Conservation (phyloP, 2,113 vertebrate genomes). For the Candoia aspera region DNA sequence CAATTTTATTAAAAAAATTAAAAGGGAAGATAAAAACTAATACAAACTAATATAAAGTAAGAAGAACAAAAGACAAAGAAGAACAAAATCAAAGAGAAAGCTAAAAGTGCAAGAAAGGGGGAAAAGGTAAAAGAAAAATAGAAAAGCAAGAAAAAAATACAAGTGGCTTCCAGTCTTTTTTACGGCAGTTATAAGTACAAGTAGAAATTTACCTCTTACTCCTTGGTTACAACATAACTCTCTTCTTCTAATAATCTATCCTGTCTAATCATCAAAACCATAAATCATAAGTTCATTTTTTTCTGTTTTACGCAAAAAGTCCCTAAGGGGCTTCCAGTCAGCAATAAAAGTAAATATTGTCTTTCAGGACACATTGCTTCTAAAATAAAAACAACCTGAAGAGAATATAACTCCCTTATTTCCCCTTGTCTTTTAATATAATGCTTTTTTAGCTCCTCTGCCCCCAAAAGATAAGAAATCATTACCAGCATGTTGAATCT, state of each 20-base stretch:
- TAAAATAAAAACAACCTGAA: conserved; percentile 6
- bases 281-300: neutral
- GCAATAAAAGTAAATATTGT: neutral
- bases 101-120: neutral
- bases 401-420: conserved; percentile 3
- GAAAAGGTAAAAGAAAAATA: neutral
- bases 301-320: neutral
- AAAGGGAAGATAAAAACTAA: no score
- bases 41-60: neutral
- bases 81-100: neutral
- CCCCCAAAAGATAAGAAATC: conserved; percentile 22
- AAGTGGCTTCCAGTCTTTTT: neutral
- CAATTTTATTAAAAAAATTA: no score
- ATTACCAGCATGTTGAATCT: neutral
- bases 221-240: neutral
- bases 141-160: neutral
- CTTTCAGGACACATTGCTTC: neutral
- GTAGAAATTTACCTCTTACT: neutral
- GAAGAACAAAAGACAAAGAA: neutral
- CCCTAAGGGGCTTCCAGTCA: neutral
- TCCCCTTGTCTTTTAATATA: conserved; percentile 29
- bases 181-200: neutral
- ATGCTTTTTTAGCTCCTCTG: conserved; percentile 1
- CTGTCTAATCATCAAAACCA: neutral
- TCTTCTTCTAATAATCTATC: neutral